phyloP scores from a whole-genome alignment of 2,113 vertebrate genomes.

The Piaya cayana region DNA sequence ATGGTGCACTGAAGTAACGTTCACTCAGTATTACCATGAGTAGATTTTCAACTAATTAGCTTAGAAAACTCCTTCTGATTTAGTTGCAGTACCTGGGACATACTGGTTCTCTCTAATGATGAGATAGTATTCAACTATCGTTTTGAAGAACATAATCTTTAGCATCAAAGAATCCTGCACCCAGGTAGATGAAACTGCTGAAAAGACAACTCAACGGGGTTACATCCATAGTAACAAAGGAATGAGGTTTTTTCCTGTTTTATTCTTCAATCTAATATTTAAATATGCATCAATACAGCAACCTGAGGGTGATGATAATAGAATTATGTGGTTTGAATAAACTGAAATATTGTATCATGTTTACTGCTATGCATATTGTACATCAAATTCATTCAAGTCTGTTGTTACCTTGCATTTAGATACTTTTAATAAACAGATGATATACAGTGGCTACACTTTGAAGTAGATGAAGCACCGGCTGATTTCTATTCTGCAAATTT shows the following conservation, averaged over 20 bases:
- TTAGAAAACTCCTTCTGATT: not conserved
- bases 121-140: not conserved
- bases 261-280: slow-evolving; percentile 6
- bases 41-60: not conserved
- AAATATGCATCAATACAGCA: slow-evolving; percentile 20
- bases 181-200: not conserved
- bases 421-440: slow-evolving; percentile 74
- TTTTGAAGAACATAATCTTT: not conserved
- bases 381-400: slow-evolving; percentile 42
- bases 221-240: not conserved
- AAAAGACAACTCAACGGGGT: not conserved
- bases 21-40: not conserved
- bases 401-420: slow-evolving; percentile 60
- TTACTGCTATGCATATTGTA: not conserved
- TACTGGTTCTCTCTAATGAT: not conserved
- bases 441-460: slow-evolving; percentile 66
- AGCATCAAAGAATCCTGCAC: not conserved
- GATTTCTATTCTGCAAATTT: slow-evolving; percentile 70
- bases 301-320: slow-evolving; percentile 27
- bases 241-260: not conserved
- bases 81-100: not conserved
- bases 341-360: not conserved
- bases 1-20: not conserved
- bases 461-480: slow-evolving; percentile 68
- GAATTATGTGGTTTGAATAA: slow-evolving; percentile 17